Conservation (phyloP, 2,888 invertebrate genomes). For the Germaria angustata region DNA sequence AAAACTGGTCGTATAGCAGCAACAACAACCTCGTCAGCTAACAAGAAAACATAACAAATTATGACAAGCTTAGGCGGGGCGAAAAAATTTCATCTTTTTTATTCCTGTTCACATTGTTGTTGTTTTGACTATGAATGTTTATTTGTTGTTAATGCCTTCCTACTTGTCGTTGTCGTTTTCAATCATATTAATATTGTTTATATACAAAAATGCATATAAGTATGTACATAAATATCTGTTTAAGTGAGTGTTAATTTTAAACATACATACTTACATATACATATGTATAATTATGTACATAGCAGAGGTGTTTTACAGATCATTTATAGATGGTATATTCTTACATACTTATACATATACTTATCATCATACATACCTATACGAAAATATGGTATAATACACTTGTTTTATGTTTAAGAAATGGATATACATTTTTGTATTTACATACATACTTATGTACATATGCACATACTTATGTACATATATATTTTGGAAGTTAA, state of each 20-base stretch:
- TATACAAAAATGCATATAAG: not conserved
- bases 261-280: not conserved
- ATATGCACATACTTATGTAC: not conserved
- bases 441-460: not conserved
- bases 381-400: no score
- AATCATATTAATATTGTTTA: not conserved
- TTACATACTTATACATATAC: no score
- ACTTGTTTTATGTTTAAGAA: no score
- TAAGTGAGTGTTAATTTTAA: no score
- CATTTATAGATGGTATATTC: no score
- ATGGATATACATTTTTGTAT: no score
- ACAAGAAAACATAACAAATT: conserved; percentile 73
- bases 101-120: conserved; percentile 27
- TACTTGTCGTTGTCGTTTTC: no score
- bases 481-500: not conserved
- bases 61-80: conserved; percentile 81
- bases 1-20: conserved; percentile 27
- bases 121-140: not conserved
- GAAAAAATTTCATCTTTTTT: conserved; percentile 69
- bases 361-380: no score
- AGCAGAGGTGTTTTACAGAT: no score
- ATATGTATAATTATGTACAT: no score
- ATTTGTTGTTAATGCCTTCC: not conserved
- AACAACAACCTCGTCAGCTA: conserved; percentile 49
- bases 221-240: not conserved